Conservation (phyloP, 2,888 invertebrate species). For the Pseudococcus viburni region DNA sequence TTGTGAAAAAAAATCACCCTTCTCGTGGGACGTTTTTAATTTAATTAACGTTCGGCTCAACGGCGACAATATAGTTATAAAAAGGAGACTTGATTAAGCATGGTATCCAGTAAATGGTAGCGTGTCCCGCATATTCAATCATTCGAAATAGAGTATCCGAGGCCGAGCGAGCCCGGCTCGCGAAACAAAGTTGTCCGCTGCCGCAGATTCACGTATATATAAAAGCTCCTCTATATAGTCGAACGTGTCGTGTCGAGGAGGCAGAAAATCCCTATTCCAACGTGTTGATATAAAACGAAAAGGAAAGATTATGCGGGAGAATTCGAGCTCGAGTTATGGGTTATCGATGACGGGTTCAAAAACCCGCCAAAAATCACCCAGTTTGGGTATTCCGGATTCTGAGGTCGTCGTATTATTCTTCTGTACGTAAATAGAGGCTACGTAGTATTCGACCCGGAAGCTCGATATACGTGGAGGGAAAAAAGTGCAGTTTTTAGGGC, state of each 20-base stretch:
- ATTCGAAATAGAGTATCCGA: neutral
- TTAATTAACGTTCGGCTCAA: slow-evolving; percentile 43
- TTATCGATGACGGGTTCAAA: neutral
- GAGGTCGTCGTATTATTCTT: neutral
- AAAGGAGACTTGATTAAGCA: slow-evolving; percentile 42
- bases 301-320: neutral
- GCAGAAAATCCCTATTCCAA: neutral
- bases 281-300: slow-evolving; percentile 16
- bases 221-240: neutral
- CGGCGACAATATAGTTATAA: slow-evolving; percentile 32
- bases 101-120: slow-evolving; percentile 25
- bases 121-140: slow-evolving; percentile 41
- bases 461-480: neutral
- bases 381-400: neutral
- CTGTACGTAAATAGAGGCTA: neutral
- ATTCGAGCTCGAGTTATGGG: neutral
- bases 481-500: slow-evolving; percentile 5
- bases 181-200: neutral
- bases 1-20: neutral
- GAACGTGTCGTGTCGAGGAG: slow-evolving; percentile 13
- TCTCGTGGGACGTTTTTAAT: slow-evolving; percentile 10
- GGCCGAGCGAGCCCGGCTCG: neutral
- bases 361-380: neutral
- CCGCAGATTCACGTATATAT: neutral
- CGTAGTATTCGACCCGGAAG: neutral